Percentiles rank a stretch among this genome's conserved stretches.
Conservation (phyloP, 2,113 vertebrate species). For the Lontra canadensis region DNA sequence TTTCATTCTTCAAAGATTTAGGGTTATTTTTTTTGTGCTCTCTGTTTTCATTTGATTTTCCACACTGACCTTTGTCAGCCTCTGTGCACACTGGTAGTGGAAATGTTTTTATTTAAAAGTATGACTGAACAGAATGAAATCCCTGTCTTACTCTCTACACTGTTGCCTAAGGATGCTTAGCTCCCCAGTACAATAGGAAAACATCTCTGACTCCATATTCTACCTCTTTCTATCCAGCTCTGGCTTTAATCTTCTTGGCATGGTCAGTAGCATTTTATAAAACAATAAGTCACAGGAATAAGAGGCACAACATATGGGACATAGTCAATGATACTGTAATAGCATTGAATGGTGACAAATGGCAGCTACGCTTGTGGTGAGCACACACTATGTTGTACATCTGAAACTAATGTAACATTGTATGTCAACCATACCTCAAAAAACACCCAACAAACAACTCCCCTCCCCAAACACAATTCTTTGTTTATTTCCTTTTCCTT, state of each 20-base stretch:
- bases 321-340: neutral
- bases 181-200: neutral
- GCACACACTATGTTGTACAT: neutral
- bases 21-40: neutral
- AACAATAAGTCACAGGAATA: neutral
- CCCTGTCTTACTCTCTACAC: neutral
- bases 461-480: no score
- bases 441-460: neutral
- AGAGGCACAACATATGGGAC: neutral
- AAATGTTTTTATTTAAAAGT: neutral
- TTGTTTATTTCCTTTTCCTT: neutral
- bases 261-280: neutral
- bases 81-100: rapidly evolving
- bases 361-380: neutral
- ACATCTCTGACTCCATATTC: neutral
- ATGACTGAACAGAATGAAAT: neutral
- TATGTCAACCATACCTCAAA: neutral
- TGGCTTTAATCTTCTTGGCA: neutral
- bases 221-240: neutral
- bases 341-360: neutral
- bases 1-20: neutral
- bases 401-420: neutral
- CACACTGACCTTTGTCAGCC: neutral
- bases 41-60: neutral
- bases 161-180: rapidly evolving